Percentiles rank a stretch among this genome's conserved stretches.
Conservation (phyloP, 2,797 vertebrate species). For the Scarus forsteni region DNA sequence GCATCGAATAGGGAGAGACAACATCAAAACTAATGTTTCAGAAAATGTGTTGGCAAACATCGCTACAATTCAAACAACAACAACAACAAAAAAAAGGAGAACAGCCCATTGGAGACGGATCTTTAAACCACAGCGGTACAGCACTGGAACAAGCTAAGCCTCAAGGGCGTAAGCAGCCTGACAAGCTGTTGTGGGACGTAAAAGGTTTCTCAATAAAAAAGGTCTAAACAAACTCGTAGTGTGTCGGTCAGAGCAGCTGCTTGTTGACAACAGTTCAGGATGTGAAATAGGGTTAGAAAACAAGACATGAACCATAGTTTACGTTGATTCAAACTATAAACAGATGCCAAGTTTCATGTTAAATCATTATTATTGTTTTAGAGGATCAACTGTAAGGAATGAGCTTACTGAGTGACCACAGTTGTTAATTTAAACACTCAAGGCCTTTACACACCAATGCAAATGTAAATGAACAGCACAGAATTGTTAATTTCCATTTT, state of each 20-base stretch:
- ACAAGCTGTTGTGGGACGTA: neutral
- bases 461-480: too few species aligned
- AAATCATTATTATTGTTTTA: too few species aligned
- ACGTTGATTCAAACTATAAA: too few species aligned
- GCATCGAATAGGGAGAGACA: neutral
- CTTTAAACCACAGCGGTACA: constrained; percentile 1
- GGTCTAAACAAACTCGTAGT: neutral
- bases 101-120: neutral
- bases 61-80: constrained; percentile 1
- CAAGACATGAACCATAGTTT: too few species aligned
- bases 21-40: constrained; percentile 23
- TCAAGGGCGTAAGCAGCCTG: constrained; percentile 1
- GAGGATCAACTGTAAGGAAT: too few species aligned
- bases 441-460: too few species aligned
- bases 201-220: constrained; percentile 5
- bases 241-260: neutral
- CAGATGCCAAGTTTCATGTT: too few species aligned
- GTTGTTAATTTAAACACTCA: too few species aligned
- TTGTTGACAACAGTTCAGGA: neutral
- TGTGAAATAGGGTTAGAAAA: neutral
- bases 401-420: too few species aligned
- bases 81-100: constrained; percentile 1
- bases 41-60: constrained; percentile 14
- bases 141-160: constrained; percentile 8
- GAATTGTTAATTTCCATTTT: too few species aligned